Evolutionary conservation across 2,797 vertebrate genomes (phyloP), one percentile per base, ranked within the genome.

Genomic region (Schizopygopsis pylzovi): DNA sequence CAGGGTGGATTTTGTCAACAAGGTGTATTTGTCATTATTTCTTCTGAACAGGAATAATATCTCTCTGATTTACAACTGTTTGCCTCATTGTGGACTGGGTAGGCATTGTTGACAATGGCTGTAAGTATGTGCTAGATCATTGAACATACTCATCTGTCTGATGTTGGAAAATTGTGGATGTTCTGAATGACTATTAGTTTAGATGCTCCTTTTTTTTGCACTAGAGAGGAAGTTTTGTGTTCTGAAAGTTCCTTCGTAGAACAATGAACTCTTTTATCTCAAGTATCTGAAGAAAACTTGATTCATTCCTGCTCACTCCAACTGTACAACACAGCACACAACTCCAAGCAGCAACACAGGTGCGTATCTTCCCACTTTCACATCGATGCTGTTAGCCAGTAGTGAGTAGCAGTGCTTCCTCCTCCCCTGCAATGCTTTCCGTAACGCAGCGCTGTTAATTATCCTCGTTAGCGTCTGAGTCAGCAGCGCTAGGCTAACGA

Each of bases 371-470:
- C 63, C 68, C 39, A 61, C 37, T 45, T 87, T 63, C 90, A 91
- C 91, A 95, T 96, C 95, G 13, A 13, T 28, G n/a, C 11, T 25
- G n/a, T 61, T 61, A 61, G 61, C 13, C 6, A 2, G 7, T 65
- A 16, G 3, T 4, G 33, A 75, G 84, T 83, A 67, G n/a, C 28
- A 6, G 20, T 91, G 89, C 41, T 91, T 95, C 93, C 95, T 95
- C 91, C 92, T 93, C 95, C 97, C 96, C 95, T 95, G 94, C 95
- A 96, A 96, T 94, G 95, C 93, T 92, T 90, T 96, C 94, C 90
- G 95, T 97, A 97, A 97, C 96, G 95, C 95, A 94, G 93, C 93
- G 93, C 94, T 97, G 96, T 97, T 98, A 99, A 99, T 98, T 97
- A 96, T 95, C 95, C 95, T 96, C 96, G 96, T 99, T 98, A 98